Conservation (phyloP, 2,888 invertebrate genomes). For the Dendrolimus pini region DNA sequence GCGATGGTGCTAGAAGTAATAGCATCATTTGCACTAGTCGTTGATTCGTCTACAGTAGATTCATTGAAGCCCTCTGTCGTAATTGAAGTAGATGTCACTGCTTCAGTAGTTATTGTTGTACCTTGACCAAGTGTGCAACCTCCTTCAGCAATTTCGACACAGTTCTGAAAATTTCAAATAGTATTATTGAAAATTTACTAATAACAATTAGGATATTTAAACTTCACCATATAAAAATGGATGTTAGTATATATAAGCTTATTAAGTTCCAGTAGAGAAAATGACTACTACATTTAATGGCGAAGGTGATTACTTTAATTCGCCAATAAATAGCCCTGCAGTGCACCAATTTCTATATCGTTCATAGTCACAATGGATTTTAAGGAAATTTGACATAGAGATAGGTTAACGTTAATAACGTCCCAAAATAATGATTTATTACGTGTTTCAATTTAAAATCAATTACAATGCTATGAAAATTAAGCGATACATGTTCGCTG, state of each 20-base stretch:
- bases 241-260: conserved; percentile 1
- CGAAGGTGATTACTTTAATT: conserved; percentile 4
- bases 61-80: conserved; percentile 1
- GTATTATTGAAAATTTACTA: neutral
- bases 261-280: conserved; percentile 8
- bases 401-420: too few relatives aligned
- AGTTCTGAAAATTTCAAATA: conserved; percentile 14
- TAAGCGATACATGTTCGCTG: too few relatives aligned
- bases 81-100: conserved; percentile 4
- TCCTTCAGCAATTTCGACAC: conserved; percentile 24
- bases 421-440: too few relatives aligned
- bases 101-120: neutral
- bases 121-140: conserved; percentile 22
- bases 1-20: neutral
- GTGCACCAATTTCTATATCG: neutral
- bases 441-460: too few relatives aligned
- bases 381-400: too few relatives aligned
- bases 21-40: neutral
- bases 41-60: conserved; percentile 1
- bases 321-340: neutral
- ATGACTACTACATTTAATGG: conserved; percentile 14
- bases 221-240: neutral
- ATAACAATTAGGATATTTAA: conserved; percentile 2
- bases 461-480: too few relatives aligned
- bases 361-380: too few relatives aligned